Conservation (phyloP, 2,888 invertebrate species). For the Cyrtodaria siliqua region DNA sequence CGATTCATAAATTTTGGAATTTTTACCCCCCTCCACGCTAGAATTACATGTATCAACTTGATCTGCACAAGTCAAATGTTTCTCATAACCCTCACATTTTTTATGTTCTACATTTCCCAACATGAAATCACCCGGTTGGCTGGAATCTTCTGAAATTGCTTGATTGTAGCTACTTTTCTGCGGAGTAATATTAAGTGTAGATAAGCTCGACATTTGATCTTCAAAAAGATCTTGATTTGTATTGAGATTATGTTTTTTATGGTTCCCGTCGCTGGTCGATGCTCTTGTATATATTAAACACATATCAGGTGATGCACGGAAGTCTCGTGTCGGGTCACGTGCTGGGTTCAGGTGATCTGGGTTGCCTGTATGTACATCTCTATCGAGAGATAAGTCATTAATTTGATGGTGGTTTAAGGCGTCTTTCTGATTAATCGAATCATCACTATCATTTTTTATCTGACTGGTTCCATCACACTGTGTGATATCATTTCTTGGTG, state of each 20-base stretch:
- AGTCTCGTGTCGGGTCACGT: conserved; percentile 19
- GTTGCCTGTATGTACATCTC: conserved; percentile 1
- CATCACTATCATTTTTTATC: conserved; percentile 26
- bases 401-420: conserved; percentile 17
- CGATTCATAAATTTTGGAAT: conserved; percentile 9
- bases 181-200: conserved; percentile 50
- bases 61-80: conserved; percentile 27
- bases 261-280: conserved; percentile 5
- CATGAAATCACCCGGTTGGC: conserved; percentile 38
- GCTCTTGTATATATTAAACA: conserved; percentile 9
- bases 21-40: conserved; percentile 22
- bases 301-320: conserved; percentile 13
- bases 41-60: conserved; percentile 28
- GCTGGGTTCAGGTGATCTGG: not conserved
- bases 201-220: conserved; percentile 55
- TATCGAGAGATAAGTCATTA: conserved; percentile 27
- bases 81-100: conserved; percentile 34
- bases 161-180: conserved; percentile 55
- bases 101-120: conserved; percentile 27
- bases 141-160: conserved; percentile 50
- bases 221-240: conserved; percentile 41
- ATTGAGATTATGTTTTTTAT: too few relatives aligned
- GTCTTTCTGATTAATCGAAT: conserved; percentile 17
- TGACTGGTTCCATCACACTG: conserved; percentile 30
- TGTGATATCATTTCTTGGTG: conserved; percentile 16